phyloP scores from a whole-genome alignment of 2,113 vertebrate species.

The Synchiropus splendidus region DNA sequence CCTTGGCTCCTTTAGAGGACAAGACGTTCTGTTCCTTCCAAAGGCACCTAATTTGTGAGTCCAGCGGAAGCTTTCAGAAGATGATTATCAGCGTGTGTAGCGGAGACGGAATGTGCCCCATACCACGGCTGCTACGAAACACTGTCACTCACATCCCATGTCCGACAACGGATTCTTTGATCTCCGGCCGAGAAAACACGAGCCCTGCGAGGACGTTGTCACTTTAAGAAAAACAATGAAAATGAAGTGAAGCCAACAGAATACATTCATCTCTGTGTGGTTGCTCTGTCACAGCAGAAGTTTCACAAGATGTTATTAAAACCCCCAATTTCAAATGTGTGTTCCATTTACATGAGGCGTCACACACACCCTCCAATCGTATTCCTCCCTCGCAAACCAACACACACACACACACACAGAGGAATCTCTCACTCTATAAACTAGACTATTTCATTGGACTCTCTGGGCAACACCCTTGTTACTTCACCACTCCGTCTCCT shows the following conservation, averaged over 20 bases:
- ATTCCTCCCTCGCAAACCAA: conserved; percentile 4
- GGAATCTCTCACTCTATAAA: conserved; percentile 30
- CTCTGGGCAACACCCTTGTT: conserved; percentile 29
- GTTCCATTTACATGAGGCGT: conserved; percentile 37
- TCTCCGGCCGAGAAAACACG: conserved; percentile 2
- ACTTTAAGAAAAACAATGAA: too few species aligned
- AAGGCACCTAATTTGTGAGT: conserved; percentile 16
- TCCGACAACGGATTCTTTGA: conserved; percentile 5
- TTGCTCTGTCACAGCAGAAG: too few species aligned
- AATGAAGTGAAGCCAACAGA: too few species aligned
- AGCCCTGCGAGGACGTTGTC: too few species aligned
- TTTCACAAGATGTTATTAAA: too few species aligned
- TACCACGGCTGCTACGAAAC: conserved; percentile 20
- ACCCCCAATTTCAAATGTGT: conserved; percentile 25
- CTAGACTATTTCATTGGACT: conserved; percentile 10
- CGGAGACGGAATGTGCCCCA: conserved; percentile 24
- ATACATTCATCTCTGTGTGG: too few species aligned
- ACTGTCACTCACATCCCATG: conserved; percentile 12
- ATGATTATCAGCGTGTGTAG: conserved; percentile 28
- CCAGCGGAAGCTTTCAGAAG: conserved; percentile 20
- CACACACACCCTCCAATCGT: conserved; percentile 17
- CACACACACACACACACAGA: neutral
- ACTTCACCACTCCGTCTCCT: conserved; percentile 10
- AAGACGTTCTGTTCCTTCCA: conserved; percentile 37
- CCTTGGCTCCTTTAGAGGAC: conserved; percentile 5